phyloP scores from a whole-genome alignment of 2,113 vertebrate species.

The Stigmatopora argus region DNA sequence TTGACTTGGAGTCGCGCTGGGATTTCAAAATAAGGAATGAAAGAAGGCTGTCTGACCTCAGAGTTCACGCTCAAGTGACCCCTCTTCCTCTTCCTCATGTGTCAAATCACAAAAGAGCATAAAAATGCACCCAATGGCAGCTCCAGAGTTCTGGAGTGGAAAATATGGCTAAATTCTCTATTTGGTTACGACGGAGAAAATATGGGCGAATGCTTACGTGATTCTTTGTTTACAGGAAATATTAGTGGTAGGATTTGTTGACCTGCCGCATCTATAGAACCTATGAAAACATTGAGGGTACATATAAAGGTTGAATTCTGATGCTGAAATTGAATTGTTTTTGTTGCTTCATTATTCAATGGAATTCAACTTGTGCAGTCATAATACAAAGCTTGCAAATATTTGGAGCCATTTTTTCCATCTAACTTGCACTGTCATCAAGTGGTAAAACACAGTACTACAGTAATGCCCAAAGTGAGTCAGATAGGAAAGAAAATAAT shows the following conservation, averaged over 20 bases:
- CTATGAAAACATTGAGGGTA: not conserved
- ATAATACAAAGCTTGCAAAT: too few species aligned
- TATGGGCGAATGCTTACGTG: not conserved
- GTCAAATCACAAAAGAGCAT: not conserved
- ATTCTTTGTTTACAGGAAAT: not conserved
- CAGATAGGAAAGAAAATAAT: not conserved
- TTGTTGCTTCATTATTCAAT: not conserved
- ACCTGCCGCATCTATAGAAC: not conserved
- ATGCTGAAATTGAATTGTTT: slow-evolving; percentile 12
- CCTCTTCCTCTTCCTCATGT: not conserved
- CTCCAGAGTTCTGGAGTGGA: too few species aligned
- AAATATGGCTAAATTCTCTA: not conserved
- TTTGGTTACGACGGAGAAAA: not conserved
- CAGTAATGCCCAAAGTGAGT: not conserved
- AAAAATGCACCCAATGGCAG: not conserved
- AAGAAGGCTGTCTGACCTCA: slow-evolving; percentile 1
- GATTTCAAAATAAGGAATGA: not conserved
- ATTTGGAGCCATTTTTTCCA: slow-evolving; percentile 6
- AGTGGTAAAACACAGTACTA: slow-evolving; percentile 36
- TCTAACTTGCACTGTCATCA: slow-evolving; percentile 58
- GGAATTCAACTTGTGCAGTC: not conserved
- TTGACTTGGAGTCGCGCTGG: not conserved
- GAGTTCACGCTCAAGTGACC: not conserved
- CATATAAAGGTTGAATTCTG: slow-evolving; percentile 24
- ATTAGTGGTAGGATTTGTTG: not conserved